These are phyloP conservation scores for Amphimallon solstitiale DNA, from an alignment of 2,888 invertebrate species.

Conservation along the genomic window DNA sequence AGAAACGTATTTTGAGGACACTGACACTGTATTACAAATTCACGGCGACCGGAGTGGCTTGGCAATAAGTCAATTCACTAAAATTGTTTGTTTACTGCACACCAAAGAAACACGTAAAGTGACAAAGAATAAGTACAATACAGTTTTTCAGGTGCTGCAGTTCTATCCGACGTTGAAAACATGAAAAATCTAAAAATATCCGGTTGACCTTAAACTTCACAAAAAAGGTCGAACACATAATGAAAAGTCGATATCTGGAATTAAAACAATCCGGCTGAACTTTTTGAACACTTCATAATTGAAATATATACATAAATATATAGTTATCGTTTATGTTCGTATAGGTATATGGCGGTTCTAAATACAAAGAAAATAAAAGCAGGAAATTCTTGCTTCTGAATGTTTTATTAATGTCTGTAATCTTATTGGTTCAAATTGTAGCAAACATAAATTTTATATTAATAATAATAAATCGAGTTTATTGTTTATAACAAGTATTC, in stretches of 20 bases:
- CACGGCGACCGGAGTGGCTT: neutral
- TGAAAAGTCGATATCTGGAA: constrained; percentile 17
- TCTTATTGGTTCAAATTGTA: too few species aligned
- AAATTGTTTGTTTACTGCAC: neutral
- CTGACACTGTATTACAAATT: constrained; percentile 24
- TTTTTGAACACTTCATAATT: too few species aligned
- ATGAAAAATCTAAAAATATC: constrained; percentile 15
- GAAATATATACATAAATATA: too few species aligned
- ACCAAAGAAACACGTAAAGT: neutral
- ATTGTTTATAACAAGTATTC: too few species aligned
- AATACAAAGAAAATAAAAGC: too few species aligned
- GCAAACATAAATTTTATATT: too few species aligned
- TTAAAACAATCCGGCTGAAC: neutral
- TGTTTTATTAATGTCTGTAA: too few species aligned
- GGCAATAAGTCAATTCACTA: constrained; percentile 18
- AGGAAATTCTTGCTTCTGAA: too few species aligned
- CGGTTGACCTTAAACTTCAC: constrained; percentile 26
- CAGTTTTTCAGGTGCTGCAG: neutral
- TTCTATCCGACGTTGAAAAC: neutral
- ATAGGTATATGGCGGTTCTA: too few species aligned
- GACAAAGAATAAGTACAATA: neutral
- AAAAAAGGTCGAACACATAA: constrained; percentile 15
- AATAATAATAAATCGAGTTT: too few species aligned
- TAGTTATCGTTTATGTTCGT: too few species aligned
- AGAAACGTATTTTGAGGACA: constrained; percentile 14